Evolutionary conservation across 2,797 vertebrate genomes (phyloP), one percentile per base, ranked within the genome.

Genomic region (Siniperca undulata): DNA sequence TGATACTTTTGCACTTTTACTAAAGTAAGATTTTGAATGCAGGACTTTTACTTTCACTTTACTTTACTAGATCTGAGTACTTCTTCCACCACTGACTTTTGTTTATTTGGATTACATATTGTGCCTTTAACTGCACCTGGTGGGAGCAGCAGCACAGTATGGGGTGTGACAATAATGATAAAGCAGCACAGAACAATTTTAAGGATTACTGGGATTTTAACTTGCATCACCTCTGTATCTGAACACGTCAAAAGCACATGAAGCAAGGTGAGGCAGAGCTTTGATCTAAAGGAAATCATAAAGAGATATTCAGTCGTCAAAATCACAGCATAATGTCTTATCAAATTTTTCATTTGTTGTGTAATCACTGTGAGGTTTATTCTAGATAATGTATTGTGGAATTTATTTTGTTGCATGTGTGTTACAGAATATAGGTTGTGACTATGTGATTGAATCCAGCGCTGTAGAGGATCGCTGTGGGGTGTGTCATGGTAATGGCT

Each of bases 401-500:
- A 30, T 61, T 38, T 38, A n/a, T 67, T 36, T 70, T 68, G 10
- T 36, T 61, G 2, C 12, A 0, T 78, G 22, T 89, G 36, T 86
- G 76, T 93, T 95, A 50, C 96, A 99, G 99, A 97, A 93, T 0
- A 91, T 99, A 59, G 99, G 99, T 92, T 99, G 99, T 0, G 99
- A 99, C 95, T 97, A 95, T 1, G 95, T 96, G 93, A 98, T 99
- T 0, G 97, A 97, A 84, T 99, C 99, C 0, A 94, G 89, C 0
- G 97, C 97, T 0, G 76, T 95, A 0, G 97, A 98, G 94, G 99
- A 99, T 88, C 97, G 96, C 44, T 99, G 99, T 0, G 99, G 99
- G 0, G 96, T 99, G 1, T 99, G 99, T 85, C 96, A 93, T 0
- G 99, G 98, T 2, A 97, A 99, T 0, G 97, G 97, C 55, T 98